phyloP scores from a whole-genome alignment of 2,797 vertebrate genomes.

The Acanthopagrus latus region DNA sequence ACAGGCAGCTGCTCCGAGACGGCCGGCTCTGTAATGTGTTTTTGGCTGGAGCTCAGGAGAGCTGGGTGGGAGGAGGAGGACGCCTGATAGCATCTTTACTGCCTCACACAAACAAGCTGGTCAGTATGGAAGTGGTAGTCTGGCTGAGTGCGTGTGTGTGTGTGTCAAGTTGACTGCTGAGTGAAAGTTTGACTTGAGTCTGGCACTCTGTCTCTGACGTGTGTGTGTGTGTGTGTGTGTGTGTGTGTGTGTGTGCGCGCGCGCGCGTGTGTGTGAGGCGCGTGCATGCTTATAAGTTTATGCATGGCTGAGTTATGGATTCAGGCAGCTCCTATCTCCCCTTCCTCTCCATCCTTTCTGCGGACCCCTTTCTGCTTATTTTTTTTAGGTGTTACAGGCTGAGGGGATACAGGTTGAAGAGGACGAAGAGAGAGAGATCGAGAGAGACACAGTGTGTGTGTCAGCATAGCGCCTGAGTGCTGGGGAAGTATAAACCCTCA shows the following conservation, averaged over 20 bases:
- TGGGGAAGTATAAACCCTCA: conserved; percentile 33
- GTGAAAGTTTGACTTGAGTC: conserved; percentile 41
- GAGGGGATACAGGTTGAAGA: conserved; percentile 48
- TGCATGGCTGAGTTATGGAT: conserved; percentile 65
- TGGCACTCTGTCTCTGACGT: conserved; percentile 22
- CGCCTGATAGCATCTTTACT: conserved; percentile 53
- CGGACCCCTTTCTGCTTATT: conserved; percentile 56
- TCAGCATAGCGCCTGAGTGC: conserved; percentile 33
- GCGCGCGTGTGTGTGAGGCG: conserved; percentile 13
- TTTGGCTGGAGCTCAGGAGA: conserved; percentile 54
- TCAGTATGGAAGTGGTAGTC: conserved; percentile 33
- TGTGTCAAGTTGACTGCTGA: conserved; percentile 12
- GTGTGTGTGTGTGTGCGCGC: conserved; percentile 6
- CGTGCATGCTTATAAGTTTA: conserved; percentile 55
- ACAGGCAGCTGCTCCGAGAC: conserved; percentile 62
- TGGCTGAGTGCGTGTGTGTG: conserved; percentile 18
- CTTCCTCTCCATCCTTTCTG: conserved; percentile 41
- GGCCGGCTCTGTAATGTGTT: conserved; percentile 51
- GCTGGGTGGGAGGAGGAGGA: conserved; percentile 27
- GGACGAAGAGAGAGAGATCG: conserved; percentile 2
- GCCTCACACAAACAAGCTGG: conserved; percentile 57
- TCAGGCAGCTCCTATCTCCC: conserved; percentile 54
- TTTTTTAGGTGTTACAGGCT: conserved; percentile 64
- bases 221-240: conserved; percentile 6
- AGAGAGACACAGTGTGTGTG: conserved; percentile 8